Base-by-base conservation (phyloP, 2,113 vertebrate genomes). In the Perca fluviatilis region DNA sequence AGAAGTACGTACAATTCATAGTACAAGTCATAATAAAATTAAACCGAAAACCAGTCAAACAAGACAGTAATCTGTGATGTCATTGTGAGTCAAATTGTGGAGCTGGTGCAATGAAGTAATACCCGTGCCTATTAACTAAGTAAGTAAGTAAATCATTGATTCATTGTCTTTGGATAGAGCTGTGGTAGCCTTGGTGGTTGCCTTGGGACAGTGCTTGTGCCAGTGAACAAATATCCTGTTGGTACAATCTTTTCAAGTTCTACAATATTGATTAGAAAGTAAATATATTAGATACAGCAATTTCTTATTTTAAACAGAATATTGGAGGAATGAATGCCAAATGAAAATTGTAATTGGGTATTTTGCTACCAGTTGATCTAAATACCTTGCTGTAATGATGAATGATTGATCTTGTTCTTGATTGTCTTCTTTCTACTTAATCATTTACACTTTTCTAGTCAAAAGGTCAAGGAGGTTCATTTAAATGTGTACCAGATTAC, bases 91-190 rank as follows among this genome's bases (percentile, higher is more conserved):
- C 3, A 58, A 40, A 12, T 21, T 7, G 53, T 25, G 56, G 0
- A 3, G 40, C 14, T 62, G 19, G 43, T 69, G 13, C 15, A 25
- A 33, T 57, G 6, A 63, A 14, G 1, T 15, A 11, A 47, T 10
- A 64, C 18, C 12, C 15, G 13, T 27, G 9, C 79, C 54, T 47
- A 15, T 9, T n/a, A 54, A 2, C 30, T 21, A 1, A 49, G 49
- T n/a, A 54, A 2, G 23, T 21, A 1, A 49, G 49, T 54, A 14
- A 81, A 67, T 84, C 60, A 79, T 36, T 78, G 10, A 68, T 54
- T 72, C 14, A 43, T 46, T 36, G 14, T 51, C 4, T 69, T 77
- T 16, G 18, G 56, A 33, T 19, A 9, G 40, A 54, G 46, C 11
- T 62, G 47, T 12, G 9, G 5, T 56, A 53, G 27, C 30, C 36